Percentiles rank a stretch among this genome's conserved stretches.
Evolutionary conservation across 2,888 invertebrate genomes (phyloP).

Genomic region (Heliconius aoede): DNA sequence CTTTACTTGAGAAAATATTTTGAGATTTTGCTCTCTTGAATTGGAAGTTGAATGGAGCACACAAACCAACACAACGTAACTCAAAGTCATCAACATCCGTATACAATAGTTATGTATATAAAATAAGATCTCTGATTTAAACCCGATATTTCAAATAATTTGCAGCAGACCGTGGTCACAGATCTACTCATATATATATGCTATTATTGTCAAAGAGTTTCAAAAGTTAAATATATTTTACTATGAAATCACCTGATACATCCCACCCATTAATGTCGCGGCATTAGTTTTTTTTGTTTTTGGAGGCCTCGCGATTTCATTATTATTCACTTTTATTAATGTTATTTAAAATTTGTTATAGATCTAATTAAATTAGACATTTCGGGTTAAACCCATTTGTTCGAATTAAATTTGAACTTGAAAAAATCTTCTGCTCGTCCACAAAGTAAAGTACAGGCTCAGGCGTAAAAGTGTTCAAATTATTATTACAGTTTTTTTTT

Average conservation of each 20-base stretch:
- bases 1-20: too few relatives aligned
- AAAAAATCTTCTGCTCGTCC: slow-evolving; percentile 45
- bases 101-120: background rate
- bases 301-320: slow-evolving; percentile 19
- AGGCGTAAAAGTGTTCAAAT: slow-evolving; percentile 73
- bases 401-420: slow-evolving; percentile 45
- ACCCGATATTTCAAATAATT: too few relatives aligned
- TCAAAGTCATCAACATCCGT: too few relatives aligned
- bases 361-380: slow-evolving; percentile 40
- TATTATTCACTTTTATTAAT: slow-evolving; percentile 28
- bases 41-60: too few relatives aligned
- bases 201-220: too few relatives aligned
- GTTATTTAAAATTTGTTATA: slow-evolving; percentile 37
- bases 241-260: slow-evolving; percentile 3
- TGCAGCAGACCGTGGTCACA: too few relatives aligned
- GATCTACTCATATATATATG: too few relatives aligned
- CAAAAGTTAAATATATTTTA: background rate
- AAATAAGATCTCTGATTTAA: too few relatives aligned
- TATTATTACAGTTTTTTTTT: slow-evolving; percentile 61
- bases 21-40: background rate
- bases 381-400: slow-evolving; percentile 42
- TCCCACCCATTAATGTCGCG: slow-evolving; percentile 26
- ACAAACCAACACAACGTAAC: background rate
- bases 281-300: slow-evolving; percentile 24
- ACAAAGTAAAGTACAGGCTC: slow-evolving; percentile 57